Evolutionary conservation across 2,888 invertebrate genomes (phyloP).

Genomic region (Athalia circularis): DNA sequence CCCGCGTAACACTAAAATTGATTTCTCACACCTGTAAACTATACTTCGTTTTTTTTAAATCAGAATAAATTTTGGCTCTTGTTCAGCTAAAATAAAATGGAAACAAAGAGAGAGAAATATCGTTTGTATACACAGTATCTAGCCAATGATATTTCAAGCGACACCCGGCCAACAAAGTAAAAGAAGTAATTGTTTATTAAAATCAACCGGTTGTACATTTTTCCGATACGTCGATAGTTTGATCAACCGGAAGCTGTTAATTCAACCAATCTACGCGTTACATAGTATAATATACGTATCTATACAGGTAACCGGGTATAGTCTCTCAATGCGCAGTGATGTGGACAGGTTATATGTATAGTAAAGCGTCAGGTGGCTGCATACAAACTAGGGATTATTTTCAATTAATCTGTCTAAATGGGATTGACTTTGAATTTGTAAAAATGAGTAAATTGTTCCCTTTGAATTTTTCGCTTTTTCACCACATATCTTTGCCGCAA

Average conservation of each 20-base stretch:
- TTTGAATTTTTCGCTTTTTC: neutral
- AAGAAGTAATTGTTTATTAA: constrained; percentile 37
- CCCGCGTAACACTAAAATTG: too few relatives aligned
- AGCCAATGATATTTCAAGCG: too few relatives aligned
- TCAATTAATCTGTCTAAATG: neutral
- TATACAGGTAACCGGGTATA: neutral
- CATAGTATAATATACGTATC: constrained; percentile 4
- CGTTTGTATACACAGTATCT: too few relatives aligned
- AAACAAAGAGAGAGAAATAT: too few relatives aligned
- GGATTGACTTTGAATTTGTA: neutral
- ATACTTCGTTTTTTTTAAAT: too few relatives aligned
- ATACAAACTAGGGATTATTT: constrained; percentile 1
- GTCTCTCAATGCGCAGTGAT: neutral
- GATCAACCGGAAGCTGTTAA: constrained; percentile 35
- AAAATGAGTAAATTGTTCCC: neutral
- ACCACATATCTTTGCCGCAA: too few relatives aligned
- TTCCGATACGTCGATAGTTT: constrained; percentile 39
- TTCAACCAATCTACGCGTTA: constrained; percentile 15
- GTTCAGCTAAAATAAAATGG: too few relatives aligned
- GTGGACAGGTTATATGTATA: too few relatives aligned
- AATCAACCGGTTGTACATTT: constrained; percentile 17
- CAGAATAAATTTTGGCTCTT: too few relatives aligned
- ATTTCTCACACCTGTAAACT: too few relatives aligned
- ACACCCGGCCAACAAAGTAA: neutral
- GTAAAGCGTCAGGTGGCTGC: too few relatives aligned